Evolutionary conservation across 2,797 vertebrate species (phyloP).

Genomic region (Cossypha caffra): DNA sequence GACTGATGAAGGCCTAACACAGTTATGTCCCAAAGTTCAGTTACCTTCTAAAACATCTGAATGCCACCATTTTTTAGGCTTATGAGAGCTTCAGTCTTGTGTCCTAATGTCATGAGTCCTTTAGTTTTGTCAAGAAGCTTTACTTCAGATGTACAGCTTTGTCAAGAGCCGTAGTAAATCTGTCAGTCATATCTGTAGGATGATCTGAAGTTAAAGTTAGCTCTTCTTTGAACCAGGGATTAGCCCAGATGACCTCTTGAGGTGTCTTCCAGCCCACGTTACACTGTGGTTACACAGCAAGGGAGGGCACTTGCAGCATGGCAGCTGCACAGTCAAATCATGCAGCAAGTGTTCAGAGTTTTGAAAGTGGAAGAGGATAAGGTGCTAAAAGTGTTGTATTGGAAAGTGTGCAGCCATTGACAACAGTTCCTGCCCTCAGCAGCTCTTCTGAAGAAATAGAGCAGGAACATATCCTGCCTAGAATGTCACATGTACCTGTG

Average conservation of each 20-base stretch:
- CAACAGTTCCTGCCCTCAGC: not conserved
- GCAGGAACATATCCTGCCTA: not conserved
- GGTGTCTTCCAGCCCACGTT: not conserved
- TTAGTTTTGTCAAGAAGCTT: not conserved
- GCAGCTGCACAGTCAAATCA: not conserved
- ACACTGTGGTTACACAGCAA: not conserved
- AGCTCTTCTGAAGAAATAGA: not conserved
- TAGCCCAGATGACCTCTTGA: conserved; percentile 34
- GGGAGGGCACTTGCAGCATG: not conserved
- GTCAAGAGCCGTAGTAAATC: not conserved
- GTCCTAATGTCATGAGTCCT: not conserved
- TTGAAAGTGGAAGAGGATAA: not conserved
- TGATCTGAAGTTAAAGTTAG: conserved; percentile 54
- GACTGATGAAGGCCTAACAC: not conserved
- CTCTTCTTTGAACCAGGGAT: conserved; percentile 28
- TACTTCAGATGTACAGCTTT: not conserved
- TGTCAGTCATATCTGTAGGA: conserved; percentile 15
- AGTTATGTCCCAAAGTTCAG: not conserved
- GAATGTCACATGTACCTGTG: not conserved
- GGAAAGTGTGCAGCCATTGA: not conserved
- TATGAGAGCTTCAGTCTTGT: not conserved
- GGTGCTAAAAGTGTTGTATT: not conserved
- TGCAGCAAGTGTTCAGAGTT: not conserved
- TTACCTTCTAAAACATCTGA: not conserved
- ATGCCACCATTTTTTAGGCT: not conserved